These are phyloP conservation scores for Choloepus hoffmanni DNA, from an alignment of 2,113 vertebrate species.

Conservation along the genomic window DNA sequence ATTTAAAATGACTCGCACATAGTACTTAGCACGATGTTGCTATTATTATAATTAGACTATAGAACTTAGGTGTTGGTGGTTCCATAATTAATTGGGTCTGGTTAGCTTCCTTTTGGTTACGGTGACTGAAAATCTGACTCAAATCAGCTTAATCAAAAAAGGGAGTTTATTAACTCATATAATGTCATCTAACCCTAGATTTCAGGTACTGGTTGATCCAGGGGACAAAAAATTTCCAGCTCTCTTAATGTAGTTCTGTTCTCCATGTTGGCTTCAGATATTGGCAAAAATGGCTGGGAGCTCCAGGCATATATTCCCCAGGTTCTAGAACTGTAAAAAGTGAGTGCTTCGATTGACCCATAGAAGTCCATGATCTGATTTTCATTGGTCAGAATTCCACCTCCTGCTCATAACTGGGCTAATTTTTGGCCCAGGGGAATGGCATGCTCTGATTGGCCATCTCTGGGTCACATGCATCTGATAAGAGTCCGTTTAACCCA, in stretches of 20 bases:
- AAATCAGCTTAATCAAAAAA: background rate
- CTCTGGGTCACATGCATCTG: background rate
- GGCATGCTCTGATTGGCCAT: background rate
- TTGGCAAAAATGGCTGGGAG: no score
- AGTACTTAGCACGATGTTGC: background rate
- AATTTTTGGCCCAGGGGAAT: background rate
- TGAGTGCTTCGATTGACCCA: background rate
- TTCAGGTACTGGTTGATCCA: background rate
- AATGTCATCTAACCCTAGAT: background rate
- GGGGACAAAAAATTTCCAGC: background rate
- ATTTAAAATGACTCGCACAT: background rate
- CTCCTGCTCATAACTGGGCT: background rate
- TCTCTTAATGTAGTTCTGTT: background rate
- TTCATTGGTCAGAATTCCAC: background rate
- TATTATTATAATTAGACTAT: background rate
- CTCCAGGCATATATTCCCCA: background rate
- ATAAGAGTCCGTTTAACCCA: background rate
- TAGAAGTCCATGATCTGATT: background rate
- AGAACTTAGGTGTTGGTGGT: slow-evolving; percentile 14
- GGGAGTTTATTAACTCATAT: background rate
- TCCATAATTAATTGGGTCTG: background rate
- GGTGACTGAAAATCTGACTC: background rate
- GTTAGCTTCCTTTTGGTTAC: slow-evolving; percentile 26
- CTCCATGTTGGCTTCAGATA: background rate
- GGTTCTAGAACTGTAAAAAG: background rate